A percentile compares a stretch with the other conserved stretches of the same genome.
Conservation (phyloP, 2,113 vertebrate species). For the Garra rufa region DNA sequence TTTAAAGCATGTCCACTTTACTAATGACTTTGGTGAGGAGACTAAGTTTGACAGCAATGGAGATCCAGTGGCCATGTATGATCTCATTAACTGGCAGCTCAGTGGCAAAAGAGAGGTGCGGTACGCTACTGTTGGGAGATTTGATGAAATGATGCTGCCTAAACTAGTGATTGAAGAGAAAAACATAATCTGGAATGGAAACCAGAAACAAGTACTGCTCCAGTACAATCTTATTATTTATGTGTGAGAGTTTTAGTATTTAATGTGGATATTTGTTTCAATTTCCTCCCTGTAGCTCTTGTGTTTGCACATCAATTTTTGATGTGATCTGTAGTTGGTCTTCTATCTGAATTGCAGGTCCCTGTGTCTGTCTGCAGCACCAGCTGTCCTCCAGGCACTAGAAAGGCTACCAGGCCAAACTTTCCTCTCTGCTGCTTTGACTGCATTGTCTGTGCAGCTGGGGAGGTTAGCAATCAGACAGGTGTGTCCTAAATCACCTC, state of each 20-base stretch:
- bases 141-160: constrained; percentile 68
- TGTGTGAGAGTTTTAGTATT: constrained; percentile 15
- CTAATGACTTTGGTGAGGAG: constrained; percentile 72
- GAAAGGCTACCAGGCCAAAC: constrained; percentile 62
- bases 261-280: constrained; percentile 54
- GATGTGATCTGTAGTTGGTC: constrained; percentile 38
- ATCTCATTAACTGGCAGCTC: constrained; percentile 79
- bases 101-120: constrained; percentile 63
- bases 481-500: constrained; percentile 47
- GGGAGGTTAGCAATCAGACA: constrained; percentile 69
- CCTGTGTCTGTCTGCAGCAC: constrained; percentile 66
- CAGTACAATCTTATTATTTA: not conserved
- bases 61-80: constrained; percentile 77
- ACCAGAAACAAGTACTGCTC: constrained; percentile 58
- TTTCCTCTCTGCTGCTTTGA: constrained; percentile 71
- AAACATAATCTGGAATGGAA: constrained; percentile 63
- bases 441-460: constrained; percentile 67
- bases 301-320: not conserved
- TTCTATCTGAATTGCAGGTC: constrained; percentile 55
- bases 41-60: constrained; percentile 79
- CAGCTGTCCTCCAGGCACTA: constrained; percentile 66
- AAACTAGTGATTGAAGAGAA: constrained; percentile 72
- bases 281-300: not conserved
- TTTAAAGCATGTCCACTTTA: constrained; percentile 71
- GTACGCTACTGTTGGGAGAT: constrained; percentile 75